Evolutionary conservation across 2,888 invertebrate species (phyloP).

Genomic region (Abrostola triplasia): DNA sequence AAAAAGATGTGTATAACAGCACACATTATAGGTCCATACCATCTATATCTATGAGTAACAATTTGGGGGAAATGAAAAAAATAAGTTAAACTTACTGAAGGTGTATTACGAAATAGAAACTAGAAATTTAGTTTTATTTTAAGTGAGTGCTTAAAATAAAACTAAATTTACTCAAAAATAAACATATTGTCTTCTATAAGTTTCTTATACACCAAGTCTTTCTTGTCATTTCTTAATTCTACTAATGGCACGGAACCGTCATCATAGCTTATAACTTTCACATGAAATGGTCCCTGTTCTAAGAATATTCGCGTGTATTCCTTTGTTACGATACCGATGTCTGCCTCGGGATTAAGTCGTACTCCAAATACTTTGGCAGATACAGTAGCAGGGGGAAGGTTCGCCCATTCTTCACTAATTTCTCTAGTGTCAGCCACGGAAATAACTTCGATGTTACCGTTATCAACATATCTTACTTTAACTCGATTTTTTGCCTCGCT

Average conservation of each 20-base stretch:
- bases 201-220: slow-evolving; percentile 69
- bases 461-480: slow-evolving; percentile 92
- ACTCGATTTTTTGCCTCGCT: slow-evolving; percentile 79
- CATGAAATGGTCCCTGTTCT: slow-evolving; percentile 73
- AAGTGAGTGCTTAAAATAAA: too few relatives aligned
- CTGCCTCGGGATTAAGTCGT: slow-evolving; percentile 69
- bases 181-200: slow-evolving; percentile 68
- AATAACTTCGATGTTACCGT: slow-evolving; percentile 90
- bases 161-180: slow-evolving; percentile 17
- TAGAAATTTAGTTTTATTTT: too few relatives aligned
- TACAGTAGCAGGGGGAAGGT: slow-evolving; percentile 85
- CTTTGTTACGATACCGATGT: slow-evolving; percentile 67
- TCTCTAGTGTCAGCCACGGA: slow-evolving; percentile 79
- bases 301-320: slow-evolving; percentile 69
- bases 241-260: slow-evolving; percentile 64
- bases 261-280: slow-evolving; percentile 65
- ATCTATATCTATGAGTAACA: too few relatives aligned
- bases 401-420: slow-evolving; percentile 83
- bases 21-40: too few relatives aligned
- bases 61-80: too few relatives aligned
- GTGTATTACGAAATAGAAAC: neutral
- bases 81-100: too few relatives aligned
- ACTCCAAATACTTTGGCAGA: slow-evolving; percentile 82
- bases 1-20: too few relatives aligned
- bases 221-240: slow-evolving; percentile 69